Conservation (phyloP, 2,888 invertebrate genomes). For the Ganaspis brasiliensis region DNA sequence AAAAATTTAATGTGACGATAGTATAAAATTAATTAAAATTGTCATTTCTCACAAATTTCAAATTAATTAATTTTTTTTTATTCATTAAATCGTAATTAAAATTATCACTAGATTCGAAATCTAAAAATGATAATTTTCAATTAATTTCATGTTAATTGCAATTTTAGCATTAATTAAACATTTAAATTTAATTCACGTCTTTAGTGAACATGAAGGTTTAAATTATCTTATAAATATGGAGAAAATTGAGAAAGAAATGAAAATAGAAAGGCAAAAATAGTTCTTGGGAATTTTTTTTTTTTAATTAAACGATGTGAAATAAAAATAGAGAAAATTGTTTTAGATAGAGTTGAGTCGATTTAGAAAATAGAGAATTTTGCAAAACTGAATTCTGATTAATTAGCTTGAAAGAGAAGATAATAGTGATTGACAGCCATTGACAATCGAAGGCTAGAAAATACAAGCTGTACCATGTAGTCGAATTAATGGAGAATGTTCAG, state of each 20-base stretch:
- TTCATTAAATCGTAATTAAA: background rate
- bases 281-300: no score
- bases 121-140: no score
- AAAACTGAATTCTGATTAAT: background rate
- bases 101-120: no score
- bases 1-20: no score
- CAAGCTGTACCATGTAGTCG: slow-evolving; percentile 32
- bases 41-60: no score
- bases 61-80: background rate
- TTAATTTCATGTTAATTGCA: no score
- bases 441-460: background rate
- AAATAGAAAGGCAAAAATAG: background rate
- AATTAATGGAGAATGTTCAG: slow-evolving; percentile 58
- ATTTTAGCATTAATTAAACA: no score
- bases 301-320: no score
- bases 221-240: no score
- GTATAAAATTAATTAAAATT: no score
- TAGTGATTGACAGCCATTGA: slow-evolving; percentile 11
- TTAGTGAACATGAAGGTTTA: no score
- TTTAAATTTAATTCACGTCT: no score
- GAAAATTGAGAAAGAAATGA: background rate
- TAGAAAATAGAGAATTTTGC: background rate
- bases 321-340: background rate
- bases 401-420: background rate
- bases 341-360: background rate